Percentiles rank a stretch among this genome's conserved stretches.
These are phyloP conservation scores for Pardosa pseudoannulata DNA, from an alignment of 2,888 invertebrate genomes.

Conservation along the genomic window DNA sequence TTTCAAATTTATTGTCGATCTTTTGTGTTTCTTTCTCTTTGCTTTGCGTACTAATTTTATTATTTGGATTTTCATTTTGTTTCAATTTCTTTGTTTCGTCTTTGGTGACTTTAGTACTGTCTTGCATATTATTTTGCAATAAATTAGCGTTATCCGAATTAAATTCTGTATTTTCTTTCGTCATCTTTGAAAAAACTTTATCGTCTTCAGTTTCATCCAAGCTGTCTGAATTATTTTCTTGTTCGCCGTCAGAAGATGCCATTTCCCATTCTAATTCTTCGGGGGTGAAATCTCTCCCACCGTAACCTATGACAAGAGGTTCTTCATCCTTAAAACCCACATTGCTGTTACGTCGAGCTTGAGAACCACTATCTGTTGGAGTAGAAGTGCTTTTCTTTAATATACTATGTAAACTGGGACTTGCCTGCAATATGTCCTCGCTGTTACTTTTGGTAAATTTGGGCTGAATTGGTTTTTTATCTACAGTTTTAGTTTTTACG, in stretches of 20 bases:
- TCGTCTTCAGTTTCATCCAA: slow-evolving; percentile 74
- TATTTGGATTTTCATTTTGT: neutral
- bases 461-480: neutral
- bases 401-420: slow-evolving; percentile 31
- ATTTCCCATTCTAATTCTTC: slow-evolving; percentile 72
- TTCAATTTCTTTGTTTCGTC: neutral
- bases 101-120: neutral
- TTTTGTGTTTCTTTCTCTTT: neutral
- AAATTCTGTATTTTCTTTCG: slow-evolving; percentile 91
- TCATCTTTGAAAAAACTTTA: slow-evolving; percentile 81
- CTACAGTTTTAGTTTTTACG: neutral
- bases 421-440: slow-evolving; percentile 1
- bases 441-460: slow-evolving; percentile 33
- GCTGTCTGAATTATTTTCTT: slow-evolving; percentile 68
- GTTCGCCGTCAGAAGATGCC: slow-evolving; percentile 44
- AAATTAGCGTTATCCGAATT: slow-evolving; percentile 90
- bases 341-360: slow-evolving; percentile 33
- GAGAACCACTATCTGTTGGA: slow-evolving; percentile 1
- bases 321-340: slow-evolving; percentile 70
- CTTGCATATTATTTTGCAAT: slow-evolving; percentile 75
- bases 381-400: slow-evolving; percentile 40
- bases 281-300: slow-evolving; percentile 64
- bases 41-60: neutral
- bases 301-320: slow-evolving; percentile 69
- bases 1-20: neutral